These are phyloP conservation scores for Sylvia borin DNA, from an alignment of 2,797 vertebrate species.

Conservation along the genomic window DNA sequence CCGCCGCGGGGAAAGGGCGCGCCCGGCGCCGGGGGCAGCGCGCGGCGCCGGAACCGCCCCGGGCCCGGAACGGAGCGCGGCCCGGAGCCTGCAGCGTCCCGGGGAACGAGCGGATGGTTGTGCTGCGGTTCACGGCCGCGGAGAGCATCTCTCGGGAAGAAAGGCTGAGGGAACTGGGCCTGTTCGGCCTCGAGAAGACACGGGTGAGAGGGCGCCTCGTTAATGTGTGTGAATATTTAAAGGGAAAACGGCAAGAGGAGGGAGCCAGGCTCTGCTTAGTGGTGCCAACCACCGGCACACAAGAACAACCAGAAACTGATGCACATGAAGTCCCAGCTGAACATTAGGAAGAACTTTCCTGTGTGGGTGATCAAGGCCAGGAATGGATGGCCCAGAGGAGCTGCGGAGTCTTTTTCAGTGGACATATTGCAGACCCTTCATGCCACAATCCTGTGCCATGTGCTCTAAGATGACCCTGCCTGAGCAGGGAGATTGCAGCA, in stretches of 20 bases:
- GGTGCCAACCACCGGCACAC: neutral
- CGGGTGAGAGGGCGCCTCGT: too few species aligned
- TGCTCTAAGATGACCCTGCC: neutral
- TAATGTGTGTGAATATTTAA: neutral
- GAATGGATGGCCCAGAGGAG: neutral
- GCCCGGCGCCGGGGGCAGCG: neutral
- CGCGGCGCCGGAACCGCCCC: neutral
- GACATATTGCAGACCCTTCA: neutral
- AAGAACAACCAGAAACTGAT: neutral
- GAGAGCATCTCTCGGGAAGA: neutral
- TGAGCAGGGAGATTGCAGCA: neutral
- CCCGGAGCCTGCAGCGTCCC: too few species aligned
- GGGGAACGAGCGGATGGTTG: too few species aligned
- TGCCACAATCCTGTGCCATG: neutral
- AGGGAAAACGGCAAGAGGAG: neutral
- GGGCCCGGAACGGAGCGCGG: too few species aligned
- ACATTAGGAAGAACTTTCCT: neutral
- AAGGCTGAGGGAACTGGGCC: neutral
- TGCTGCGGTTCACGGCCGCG: fast-evolving
- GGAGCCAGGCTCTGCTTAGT: neutral
- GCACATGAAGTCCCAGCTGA: neutral
- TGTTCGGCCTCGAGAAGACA: neutral
- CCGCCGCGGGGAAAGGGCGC: neutral
- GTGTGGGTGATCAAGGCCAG: neutral
- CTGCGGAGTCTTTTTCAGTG: neutral